phyloP scores from a whole-genome alignment of 1,140 invertebrate genomes.

The Drosophila parvula region DNA sequence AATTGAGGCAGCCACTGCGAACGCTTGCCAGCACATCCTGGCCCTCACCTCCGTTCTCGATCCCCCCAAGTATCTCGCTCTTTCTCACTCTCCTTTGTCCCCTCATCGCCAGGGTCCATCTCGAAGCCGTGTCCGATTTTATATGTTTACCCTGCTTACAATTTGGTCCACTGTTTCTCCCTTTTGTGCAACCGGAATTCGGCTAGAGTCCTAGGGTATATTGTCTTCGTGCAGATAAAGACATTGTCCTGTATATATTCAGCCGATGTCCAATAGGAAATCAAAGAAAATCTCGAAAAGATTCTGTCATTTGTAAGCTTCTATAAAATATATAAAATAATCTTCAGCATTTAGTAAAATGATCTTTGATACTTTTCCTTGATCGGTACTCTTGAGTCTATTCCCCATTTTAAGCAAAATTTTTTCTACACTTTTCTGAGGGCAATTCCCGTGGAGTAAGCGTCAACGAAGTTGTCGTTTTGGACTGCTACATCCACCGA shows the following conservation, averaged over 20 bases:
- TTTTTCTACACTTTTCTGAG: constrained; percentile 22
- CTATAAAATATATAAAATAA: not conserved
- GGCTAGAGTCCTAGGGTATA: not conserved
- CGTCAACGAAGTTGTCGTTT: constrained; percentile 78
- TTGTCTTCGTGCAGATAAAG: not conserved
- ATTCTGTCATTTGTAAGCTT: not conserved
- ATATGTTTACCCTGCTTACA: constrained; percentile 60
- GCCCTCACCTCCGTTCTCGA: constrained; percentile 13
- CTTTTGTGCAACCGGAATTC: not conserved
- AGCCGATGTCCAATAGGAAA: no score
- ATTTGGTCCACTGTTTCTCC: constrained; percentile 10
- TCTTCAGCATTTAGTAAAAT: no score
- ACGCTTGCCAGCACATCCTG: constrained; percentile 26
- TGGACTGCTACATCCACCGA: constrained; percentile 67
- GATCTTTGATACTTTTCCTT: no score
- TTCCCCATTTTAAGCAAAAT: not conserved
- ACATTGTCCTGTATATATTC: not conserved
- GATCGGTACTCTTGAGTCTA: constrained; percentile 5
- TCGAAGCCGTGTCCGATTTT: constrained; percentile 56
- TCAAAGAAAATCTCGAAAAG: not conserved
- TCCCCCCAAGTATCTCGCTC: not conserved
- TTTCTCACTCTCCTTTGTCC: not conserved
- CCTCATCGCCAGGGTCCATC: constrained; percentile 35
- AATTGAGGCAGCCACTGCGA: constrained; percentile 68
- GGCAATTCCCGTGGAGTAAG: constrained; percentile 69